A percentile compares a stretch with the other conserved stretches of the same genome.
phyloP scores from a whole-genome alignment of 2,888 invertebrate species.

The Lochmaea crataegi region DNA sequence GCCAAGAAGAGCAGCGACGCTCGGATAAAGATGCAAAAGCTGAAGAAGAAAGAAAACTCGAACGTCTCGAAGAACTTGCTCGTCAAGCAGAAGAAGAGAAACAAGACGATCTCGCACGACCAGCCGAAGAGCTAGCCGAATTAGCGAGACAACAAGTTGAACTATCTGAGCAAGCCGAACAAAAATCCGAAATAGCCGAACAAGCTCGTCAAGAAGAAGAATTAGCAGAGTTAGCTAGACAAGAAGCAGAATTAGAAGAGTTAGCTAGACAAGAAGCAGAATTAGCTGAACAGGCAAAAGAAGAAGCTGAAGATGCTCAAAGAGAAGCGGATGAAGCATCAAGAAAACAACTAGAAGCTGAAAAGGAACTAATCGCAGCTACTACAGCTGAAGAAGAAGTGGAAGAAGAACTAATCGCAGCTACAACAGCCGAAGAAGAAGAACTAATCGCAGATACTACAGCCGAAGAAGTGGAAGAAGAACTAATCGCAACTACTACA shows the following conservation, averaged over 20 bases:
- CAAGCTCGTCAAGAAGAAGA: constrained; percentile 70
- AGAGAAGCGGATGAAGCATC: constrained; percentile 49
- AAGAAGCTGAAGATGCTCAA: constrained; percentile 71
- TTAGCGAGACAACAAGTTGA: constrained; percentile 72
- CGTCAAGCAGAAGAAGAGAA: constrained; percentile 73
- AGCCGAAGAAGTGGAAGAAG: constrained; percentile 66
- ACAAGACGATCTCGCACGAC: constrained; percentile 76
- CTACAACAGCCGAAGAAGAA: too few relatives aligned
- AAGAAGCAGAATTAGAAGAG: constrained; percentile 67
- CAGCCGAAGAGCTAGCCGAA: constrained; percentile 67
- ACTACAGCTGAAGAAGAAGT: too few relatives aligned
- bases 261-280: constrained; percentile 69
- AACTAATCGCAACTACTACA: too few relatives aligned
- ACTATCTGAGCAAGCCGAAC: constrained; percentile 70
- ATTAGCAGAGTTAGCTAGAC: constrained; percentile 68
- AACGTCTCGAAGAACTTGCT: constrained; percentile 71
- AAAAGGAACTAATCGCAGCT: too few relatives aligned
- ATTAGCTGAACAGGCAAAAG: constrained; percentile 71
- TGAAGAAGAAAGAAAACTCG: constrained; percentile 64
- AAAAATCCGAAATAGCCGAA: constrained; percentile 70
- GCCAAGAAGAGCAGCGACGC: constrained; percentile 68
- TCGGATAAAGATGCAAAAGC: constrained; percentile 61
- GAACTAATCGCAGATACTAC: too few relatives aligned
- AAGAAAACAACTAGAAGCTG: constrained; percentile 57
- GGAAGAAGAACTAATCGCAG: constrained; percentile 60